These are phyloP conservation scores for Acronicta alni DNA, from an alignment of 2,888 invertebrate species.

Conservation along the genomic window DNA sequence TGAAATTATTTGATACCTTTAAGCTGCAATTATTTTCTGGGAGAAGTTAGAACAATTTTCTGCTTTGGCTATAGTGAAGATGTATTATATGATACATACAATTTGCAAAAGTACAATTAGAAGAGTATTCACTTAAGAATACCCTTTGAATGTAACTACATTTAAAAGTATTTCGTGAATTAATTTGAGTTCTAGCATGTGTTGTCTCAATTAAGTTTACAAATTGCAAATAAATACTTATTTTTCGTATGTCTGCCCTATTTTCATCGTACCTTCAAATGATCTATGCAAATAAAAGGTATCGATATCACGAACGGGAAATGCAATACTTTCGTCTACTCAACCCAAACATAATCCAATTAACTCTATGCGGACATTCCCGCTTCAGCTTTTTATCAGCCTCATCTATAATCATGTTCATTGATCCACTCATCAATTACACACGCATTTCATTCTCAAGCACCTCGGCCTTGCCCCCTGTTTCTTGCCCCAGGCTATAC, in stretches of 20 bases:
- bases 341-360: conserved; percentile 18
- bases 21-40: background rate
- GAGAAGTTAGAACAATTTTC: background rate
- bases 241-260: no score
- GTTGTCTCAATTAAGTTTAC: no score
- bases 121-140: no score
- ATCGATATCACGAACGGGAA: conserved; percentile 3
- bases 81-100: no score
- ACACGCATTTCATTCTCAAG: conserved; percentile 42
- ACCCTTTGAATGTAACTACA: no score
- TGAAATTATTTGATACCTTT: conserved; percentile 13
- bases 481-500: conserved; percentile 68
- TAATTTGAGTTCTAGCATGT: no score
- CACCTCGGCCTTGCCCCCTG: conserved; percentile 55
- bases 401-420: conserved; percentile 27
- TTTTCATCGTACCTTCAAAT: no score
- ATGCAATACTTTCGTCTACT: background rate
- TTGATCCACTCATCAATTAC: conserved; percentile 35
- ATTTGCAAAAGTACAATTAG: no score
- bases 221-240: no score
- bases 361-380: conserved; percentile 1
- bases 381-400: conserved; percentile 20
- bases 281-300: background rate
- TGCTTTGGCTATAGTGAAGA: background rate
- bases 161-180: no score